Base-by-base conservation (phyloP, 64 coral and sea anemone genomes). In the Pocillopora verrucosa region DNA sequence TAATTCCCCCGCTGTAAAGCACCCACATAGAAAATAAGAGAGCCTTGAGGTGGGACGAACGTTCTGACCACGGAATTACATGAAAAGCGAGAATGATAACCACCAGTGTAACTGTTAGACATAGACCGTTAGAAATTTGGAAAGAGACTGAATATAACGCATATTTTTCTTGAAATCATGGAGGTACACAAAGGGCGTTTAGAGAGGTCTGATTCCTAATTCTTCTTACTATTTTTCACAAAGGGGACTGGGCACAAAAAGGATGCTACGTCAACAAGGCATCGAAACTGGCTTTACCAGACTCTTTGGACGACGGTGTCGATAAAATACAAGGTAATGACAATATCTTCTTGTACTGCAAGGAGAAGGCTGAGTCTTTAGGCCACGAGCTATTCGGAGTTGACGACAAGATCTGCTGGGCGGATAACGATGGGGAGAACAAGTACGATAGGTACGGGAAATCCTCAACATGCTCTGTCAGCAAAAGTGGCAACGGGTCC, bases 241-340 rank as follows among this genome's bases (percentile, higher is more conserved):
- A 14, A 79, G 76, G 76, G 10, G 22, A 9, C n/a, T 79, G 76
- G 76, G 10, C 58, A 26, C 4, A 12, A 19, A 58, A 59, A 12
- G 82, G 63, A 20, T 84, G 82, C n/a, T 84, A 72, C 41, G 35
- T 56, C 17, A 84, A 84, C 35, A 15, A 84, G 19, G 36, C 16
- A 13, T 36, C 64, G 13, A n/a, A 11, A 11, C 11, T 7, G 10
- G 64, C 63, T 22, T 2, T 72, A 0, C 20, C 36, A 2, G n/a
- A 5, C 13, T 12, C 35, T 38, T 84, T 56, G 19, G 63, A 56
- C 10, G 56, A 13, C 19, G 5, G n/a, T 45, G 82, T 84, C 0
- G 9, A 2, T 65, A 22, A 13, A 0, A 10, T 56, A 70, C 34
- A 10, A 3, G 82, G 64, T 3, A 69, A 56, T 38, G 41, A 72